Conservation (phyloP, 2,113 vertebrate species). For the Sigmodon hispidus region DNA sequence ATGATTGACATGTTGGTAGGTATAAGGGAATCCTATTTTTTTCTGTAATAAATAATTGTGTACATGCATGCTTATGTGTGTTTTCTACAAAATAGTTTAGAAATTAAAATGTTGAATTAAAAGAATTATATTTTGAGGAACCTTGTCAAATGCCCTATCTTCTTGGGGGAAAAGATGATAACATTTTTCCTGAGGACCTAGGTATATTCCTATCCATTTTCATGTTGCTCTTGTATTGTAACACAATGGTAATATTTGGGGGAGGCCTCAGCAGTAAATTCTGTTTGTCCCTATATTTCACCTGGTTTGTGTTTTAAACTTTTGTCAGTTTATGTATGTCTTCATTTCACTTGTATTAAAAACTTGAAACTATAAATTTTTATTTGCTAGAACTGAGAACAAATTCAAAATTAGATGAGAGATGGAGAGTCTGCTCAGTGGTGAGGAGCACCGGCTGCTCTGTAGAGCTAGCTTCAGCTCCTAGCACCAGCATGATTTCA, state of each 20-base stretch:
- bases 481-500: not conserved
- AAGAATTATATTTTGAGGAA: not conserved
- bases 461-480: not conserved
- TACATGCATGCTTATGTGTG: not conserved
- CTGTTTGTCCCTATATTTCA: not conserved
- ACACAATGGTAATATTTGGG: not conserved
- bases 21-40: not conserved
- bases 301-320: not conserved
- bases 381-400: constrained; percentile 4
- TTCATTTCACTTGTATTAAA: constrained; percentile 21
- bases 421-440: not conserved
- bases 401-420: constrained; percentile 24
- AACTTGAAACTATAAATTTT: constrained; percentile 23
- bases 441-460: not conserved
- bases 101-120: constrained; percentile 11
- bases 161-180: not conserved
- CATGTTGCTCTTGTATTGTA: not conserved
- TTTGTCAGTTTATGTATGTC: constrained; percentile 24
- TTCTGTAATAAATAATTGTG: not conserved
- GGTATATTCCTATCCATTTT: not conserved
- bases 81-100: not conserved
- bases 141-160: not conserved
- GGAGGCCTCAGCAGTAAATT: not conserved
- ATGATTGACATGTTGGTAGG: constrained; percentile 37
- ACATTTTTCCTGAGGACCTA: not conserved